Conservation (phyloP, 2,113 vertebrate species). For the Perccottus glenii region DNA sequence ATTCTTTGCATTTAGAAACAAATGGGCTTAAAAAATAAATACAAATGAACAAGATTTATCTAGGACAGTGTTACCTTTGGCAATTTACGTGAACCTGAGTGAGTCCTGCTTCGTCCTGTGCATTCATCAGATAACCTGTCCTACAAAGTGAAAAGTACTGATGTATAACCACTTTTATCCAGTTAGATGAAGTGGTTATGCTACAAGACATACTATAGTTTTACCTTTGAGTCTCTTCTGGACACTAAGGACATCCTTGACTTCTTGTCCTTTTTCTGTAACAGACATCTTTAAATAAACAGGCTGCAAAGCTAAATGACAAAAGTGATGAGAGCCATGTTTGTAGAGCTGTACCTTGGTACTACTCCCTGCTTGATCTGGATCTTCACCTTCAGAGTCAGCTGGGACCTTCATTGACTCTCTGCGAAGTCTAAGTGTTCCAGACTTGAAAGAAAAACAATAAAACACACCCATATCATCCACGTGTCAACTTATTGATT, state of each 20-base stretch:
- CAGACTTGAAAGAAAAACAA: constrained; percentile 51
- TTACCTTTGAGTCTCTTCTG: constrained; percentile 73
- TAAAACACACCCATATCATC: no score
- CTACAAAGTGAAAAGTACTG: constrained; percentile 23
- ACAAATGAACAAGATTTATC: background rate
- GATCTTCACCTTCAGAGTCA: constrained; percentile 50
- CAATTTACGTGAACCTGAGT: background rate
- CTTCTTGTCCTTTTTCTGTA: constrained; percentile 68
- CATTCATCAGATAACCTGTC: constrained; percentile 46
- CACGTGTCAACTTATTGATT: no score
- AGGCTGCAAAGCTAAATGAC: background rate
- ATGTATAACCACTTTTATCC: background rate
- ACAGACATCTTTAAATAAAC: background rate
- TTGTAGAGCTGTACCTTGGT: constrained; percentile 21
- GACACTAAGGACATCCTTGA: constrained; percentile 39
- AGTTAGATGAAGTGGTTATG: background rate
- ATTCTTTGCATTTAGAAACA: no score
- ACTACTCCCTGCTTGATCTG: constrained; percentile 7
- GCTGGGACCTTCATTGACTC: constrained; percentile 54
- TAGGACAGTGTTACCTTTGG: constrained; percentile 41
- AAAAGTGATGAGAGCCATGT: background rate
- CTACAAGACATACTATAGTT: fast-evolving
- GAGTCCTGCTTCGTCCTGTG: constrained; percentile 12
- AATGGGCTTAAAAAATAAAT: background rate
- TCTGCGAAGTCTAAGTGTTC: constrained; percentile 70